Evolutionary conservation across 2,797 vertebrate genomes (phyloP).

Genomic region (Otolemur crassicaudatus): DNA sequence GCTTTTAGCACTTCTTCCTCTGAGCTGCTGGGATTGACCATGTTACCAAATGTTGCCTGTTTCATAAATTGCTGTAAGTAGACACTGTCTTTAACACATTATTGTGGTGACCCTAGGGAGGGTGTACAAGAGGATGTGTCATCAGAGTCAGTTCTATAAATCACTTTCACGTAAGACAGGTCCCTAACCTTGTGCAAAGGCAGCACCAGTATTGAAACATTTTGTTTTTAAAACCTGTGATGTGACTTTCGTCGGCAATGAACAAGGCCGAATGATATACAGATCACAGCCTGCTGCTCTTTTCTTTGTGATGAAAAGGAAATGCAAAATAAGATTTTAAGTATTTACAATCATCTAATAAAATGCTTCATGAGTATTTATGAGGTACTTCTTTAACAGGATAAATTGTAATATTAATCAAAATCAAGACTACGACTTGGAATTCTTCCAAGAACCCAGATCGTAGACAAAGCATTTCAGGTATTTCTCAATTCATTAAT

Average conservation of each 20-base stretch:
- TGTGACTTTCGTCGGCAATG: not conserved
- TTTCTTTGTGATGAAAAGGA: conserved; percentile 82
- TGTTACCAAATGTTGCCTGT: not conserved
- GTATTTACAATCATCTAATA: conserved; percentile 90
- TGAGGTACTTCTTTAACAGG: conserved; percentile 87
- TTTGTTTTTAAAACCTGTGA: not conserved
- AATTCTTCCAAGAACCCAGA: conserved; percentile 83
- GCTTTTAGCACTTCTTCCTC: not conserved
- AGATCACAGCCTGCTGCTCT: conserved; percentile 56
- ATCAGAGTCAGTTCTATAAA: not conserved
- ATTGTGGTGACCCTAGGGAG: not conserved
- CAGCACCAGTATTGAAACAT: not conserved
- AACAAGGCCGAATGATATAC: conserved; percentile 17
- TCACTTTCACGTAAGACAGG: not conserved
- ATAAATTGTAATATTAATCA: conserved; percentile 90
- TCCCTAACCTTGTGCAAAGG: not conserved
- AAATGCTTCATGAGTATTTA: conserved; percentile 90
- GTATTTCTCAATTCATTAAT: conserved; percentile 85
- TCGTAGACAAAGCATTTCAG: conserved; percentile 85
- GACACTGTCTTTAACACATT: not conserved
- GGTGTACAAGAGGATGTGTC: not conserved
- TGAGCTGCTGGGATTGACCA: not conserved
- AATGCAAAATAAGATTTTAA: conserved; percentile 87
- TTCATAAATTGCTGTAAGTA: not conserved
- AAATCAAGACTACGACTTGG: conserved; percentile 86